Percentiles rank a stretch among this genome's conserved stretches.
Conservation (phyloP, 2,113 vertebrate genomes). For the Lamprotornis superbus region DNA sequence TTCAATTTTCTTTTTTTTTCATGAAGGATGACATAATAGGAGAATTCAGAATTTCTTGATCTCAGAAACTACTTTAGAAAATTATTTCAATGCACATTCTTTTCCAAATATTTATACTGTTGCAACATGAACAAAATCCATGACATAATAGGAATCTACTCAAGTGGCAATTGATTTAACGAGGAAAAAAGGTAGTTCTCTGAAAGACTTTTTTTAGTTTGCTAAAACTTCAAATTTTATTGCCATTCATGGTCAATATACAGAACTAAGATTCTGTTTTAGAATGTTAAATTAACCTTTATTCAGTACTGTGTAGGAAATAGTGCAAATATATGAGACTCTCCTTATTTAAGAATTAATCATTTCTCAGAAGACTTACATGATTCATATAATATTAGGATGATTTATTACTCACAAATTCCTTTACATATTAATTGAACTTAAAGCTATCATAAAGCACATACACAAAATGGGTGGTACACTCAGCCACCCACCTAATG, state of each 20-base stretch:
- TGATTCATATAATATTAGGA: not conserved
- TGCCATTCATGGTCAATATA: not conserved
- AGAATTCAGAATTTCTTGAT: not conserved
- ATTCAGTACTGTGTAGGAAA: not conserved
- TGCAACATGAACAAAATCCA: not conserved
- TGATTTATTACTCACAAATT: not conserved
- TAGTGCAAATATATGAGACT: not conserved
- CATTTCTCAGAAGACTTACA: not conserved
- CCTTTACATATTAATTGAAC: not conserved
- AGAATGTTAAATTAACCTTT: not conserved
- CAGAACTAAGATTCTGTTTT: not conserved
- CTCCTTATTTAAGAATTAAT: not conserved
- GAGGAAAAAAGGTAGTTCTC: not conserved
- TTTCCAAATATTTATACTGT: not conserved
- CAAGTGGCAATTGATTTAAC: not conserved
- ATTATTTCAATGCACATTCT: not conserved
- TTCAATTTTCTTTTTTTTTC: not conserved
- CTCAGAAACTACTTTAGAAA: not conserved
- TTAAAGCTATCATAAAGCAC: not conserved
- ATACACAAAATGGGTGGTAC: not conserved
- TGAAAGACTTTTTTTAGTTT: not conserved
- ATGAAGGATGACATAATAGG: not conserved
- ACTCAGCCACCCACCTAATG: not conserved
- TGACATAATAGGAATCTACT: not conserved
- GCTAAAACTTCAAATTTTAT: not conserved